A percentile compares a stretch with the other conserved stretches of the same genome.
phyloP scores from a whole-genome alignment of 1,140 invertebrate genomes.

The Cydia amplana region DNA sequence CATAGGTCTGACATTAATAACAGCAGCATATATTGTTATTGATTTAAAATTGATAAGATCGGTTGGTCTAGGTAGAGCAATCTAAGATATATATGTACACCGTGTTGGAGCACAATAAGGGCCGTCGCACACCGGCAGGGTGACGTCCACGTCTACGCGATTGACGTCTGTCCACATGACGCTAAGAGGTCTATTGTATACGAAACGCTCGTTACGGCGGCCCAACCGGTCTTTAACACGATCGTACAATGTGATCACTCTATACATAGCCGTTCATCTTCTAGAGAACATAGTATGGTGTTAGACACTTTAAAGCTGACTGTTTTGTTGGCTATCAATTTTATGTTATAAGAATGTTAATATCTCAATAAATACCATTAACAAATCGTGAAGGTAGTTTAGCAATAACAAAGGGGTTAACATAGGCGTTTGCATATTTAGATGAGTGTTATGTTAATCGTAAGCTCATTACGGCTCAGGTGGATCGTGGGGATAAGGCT shows the following conservation, averaged over 20 bases:
- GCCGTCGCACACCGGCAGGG: constrained; percentile 50
- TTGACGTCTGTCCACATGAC: constrained; percentile 74
- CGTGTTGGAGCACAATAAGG: constrained; percentile 53
- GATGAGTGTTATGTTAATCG: constrained; percentile 58
- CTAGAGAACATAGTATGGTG: constrained; percentile 38
- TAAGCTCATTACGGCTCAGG: constrained; percentile 63
- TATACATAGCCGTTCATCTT: constrained; percentile 62
- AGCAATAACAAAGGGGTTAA: constrained; percentile 26
- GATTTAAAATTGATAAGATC: neutral
- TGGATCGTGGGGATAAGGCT: constrained; percentile 57
- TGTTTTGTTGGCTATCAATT: constrained; percentile 34
- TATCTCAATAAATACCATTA: constrained; percentile 10
- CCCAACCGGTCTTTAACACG: constrained; percentile 76
- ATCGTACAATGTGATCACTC: constrained; percentile 68
- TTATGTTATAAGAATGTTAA: constrained; percentile 22
- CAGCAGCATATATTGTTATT: neutral
- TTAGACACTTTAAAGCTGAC: constrained; percentile 40
- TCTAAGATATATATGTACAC: neutral
- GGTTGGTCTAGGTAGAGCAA: constrained; percentile 1
- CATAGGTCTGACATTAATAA: neutral
- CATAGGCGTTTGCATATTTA: constrained; percentile 29
- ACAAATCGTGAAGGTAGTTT: constrained; percentile 21
- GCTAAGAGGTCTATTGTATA: constrained; percentile 79
- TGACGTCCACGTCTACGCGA: constrained; percentile 53
- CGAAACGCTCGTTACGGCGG: constrained; percentile 71